phyloP scores from a whole-genome alignment of 2,113 vertebrate genomes.

The Corvus moneduloides region DNA sequence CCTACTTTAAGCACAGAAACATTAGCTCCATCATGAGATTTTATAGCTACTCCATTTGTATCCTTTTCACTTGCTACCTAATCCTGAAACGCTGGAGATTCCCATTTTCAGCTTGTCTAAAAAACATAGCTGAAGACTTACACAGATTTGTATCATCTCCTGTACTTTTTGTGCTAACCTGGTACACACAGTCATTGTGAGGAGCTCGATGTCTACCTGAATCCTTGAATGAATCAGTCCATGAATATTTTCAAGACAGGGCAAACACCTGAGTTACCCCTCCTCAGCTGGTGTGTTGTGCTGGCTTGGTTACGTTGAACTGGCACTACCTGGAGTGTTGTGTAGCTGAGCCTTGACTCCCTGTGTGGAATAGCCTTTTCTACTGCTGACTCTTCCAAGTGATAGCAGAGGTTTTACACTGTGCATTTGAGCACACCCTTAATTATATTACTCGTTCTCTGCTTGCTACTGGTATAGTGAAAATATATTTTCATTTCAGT shows the following conservation, averaged over 20 bases:
- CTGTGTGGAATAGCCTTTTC: background rate
- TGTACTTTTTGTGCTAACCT: background rate
- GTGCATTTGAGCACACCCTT: background rate
- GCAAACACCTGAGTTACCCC: accelerated
- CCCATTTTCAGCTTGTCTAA: background rate
- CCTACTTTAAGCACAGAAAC: background rate
- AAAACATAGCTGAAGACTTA: background rate
- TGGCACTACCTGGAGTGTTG: background rate
- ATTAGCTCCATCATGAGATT: background rate
- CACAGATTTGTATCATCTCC: too few relatives aligned
- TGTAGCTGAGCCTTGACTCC: background rate
- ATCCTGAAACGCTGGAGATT: background rate
- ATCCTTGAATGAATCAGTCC: background rate
- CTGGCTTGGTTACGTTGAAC: background rate
- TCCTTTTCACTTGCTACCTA: background rate
- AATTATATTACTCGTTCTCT: background rate
- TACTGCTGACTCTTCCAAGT: background rate
- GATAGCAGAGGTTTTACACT: background rate
- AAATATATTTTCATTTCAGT: conserved; percentile 21
- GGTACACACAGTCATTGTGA: accelerated
- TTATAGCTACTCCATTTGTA: background rate
- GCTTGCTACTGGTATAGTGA: background rate
- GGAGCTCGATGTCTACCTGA: accelerated
- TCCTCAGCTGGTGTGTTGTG: accelerated
- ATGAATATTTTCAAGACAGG: background rate